Conservation (phyloP, 2,113 vertebrate genomes). For the Mobula hypostoma region DNA sequence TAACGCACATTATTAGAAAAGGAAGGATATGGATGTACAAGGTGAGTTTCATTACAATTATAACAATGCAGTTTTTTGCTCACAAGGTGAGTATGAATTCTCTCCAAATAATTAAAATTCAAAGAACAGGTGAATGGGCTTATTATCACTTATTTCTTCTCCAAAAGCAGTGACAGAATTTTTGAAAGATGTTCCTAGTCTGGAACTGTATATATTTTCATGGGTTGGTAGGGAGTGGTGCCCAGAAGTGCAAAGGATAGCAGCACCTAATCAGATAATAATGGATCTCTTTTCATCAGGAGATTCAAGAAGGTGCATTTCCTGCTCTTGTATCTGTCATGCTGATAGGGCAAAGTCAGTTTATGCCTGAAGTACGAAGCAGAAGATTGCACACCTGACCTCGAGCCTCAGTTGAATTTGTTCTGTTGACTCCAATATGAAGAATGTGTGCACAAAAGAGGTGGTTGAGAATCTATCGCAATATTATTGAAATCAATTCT, state of each 20-base stretch:
- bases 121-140: not conserved
- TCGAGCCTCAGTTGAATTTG: not conserved
- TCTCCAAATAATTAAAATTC: not conserved
- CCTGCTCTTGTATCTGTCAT: not conserved
- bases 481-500: not conserved
- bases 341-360: not conserved
- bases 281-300: not conserved
- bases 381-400: not conserved
- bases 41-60: slow-evolving; percentile 55
- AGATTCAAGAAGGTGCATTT: not conserved
- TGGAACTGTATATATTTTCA: not conserved
- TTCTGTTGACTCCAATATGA: not conserved
- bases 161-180: not conserved
- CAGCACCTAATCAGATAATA: not conserved
- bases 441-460: not conserved
- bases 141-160: not conserved
- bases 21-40: slow-evolving; percentile 98
- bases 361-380: not conserved
- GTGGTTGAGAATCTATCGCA: not conserved
- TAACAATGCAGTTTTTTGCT: not conserved
- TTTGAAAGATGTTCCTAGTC: not conserved
- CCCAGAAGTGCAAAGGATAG: not conserved
- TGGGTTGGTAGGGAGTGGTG: not conserved
- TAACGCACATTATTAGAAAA: slow-evolving; percentile 89
- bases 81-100: not conserved